Percentiles rank a stretch among this genome's conserved stretches.
phyloP scores from a whole-genome alignment of 2,113 vertebrate species.

The Aythya baeri region DNA sequence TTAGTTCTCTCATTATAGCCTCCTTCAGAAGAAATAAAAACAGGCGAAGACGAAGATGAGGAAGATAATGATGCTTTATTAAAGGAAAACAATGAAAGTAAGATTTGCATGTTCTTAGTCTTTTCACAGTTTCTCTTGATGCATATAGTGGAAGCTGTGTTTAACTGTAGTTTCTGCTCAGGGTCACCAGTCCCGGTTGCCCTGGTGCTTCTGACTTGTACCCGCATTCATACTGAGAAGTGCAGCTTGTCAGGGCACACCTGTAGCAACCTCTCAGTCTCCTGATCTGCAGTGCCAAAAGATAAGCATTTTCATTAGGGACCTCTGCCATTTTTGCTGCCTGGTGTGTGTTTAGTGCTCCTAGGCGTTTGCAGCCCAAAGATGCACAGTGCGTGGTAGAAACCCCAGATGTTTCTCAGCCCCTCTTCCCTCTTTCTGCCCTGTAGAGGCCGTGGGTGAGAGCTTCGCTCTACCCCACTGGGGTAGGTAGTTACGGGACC shows the following conservation, averaged over 20 bases:
- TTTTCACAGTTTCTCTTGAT: conserved; percentile 7
- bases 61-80: conserved; percentile 97
- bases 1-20: conserved; percentile 80
- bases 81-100: conserved; percentile 98
- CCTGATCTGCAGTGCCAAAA: not conserved
- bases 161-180: not conserved
- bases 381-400: not conserved
- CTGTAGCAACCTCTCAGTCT: not conserved
- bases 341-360: not conserved
- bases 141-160: not conserved
- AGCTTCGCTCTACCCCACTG: not conserved
- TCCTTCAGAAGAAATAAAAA: conserved; percentile 99
- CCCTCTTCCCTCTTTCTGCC: not conserved
- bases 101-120: conserved; percentile 73
- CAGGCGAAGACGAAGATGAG: conserved; percentile 95
- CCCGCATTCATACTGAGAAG: fast-evolving
- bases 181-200: not conserved
- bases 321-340: not conserved
- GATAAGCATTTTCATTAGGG: not conserved
- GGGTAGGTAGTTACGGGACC: not conserved
- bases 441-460: fast-evolving
- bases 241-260: fast-evolving
- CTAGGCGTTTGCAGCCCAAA: not conserved
- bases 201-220: not conserved
- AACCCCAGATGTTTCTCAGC: not conserved